Conservation (phyloP, 2,797 vertebrate species). For the Dryobates pubescens region DNA sequence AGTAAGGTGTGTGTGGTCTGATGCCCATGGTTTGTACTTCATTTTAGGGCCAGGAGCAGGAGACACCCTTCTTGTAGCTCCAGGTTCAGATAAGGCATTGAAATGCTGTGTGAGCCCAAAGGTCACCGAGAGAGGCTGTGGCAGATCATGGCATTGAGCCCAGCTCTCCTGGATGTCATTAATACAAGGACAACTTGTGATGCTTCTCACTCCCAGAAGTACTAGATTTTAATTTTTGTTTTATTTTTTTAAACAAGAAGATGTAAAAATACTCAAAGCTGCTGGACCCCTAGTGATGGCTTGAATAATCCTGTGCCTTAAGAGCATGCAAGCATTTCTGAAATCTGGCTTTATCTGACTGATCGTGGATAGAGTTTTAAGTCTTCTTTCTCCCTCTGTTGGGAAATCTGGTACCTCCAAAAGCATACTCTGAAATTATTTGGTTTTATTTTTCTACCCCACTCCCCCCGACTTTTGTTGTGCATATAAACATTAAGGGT, state of each 20-base stretch:
- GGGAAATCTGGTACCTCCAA: background rate
- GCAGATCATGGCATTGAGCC: background rate
- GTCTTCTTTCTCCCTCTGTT: background rate
- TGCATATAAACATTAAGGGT: background rate
- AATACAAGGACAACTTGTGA: background rate
- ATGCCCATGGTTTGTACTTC: background rate
- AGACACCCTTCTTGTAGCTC: background rate
- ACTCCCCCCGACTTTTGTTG: background rate
- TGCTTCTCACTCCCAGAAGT: background rate
- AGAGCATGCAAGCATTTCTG: background rate
- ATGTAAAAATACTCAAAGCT: background rate
- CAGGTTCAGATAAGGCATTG: background rate
- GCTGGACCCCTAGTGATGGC: fast-evolving
- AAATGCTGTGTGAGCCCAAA: background rate
- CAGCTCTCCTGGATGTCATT: background rate
- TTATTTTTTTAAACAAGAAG: background rate
- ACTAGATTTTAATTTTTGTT: background rate
- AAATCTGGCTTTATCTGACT: background rate
- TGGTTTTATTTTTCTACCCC: background rate
- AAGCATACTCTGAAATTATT: background rate
- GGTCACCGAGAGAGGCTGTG: background rate
- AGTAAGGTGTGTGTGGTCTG: background rate
- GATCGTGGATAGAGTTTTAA: background rate
- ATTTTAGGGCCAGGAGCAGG: background rate
- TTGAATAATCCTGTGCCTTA: background rate